Evolutionary conservation across 1,140 invertebrate species (phyloP), one percentile per base, ranked within the genome.

Genomic region (Leptinotarsa lineolata): DNA sequence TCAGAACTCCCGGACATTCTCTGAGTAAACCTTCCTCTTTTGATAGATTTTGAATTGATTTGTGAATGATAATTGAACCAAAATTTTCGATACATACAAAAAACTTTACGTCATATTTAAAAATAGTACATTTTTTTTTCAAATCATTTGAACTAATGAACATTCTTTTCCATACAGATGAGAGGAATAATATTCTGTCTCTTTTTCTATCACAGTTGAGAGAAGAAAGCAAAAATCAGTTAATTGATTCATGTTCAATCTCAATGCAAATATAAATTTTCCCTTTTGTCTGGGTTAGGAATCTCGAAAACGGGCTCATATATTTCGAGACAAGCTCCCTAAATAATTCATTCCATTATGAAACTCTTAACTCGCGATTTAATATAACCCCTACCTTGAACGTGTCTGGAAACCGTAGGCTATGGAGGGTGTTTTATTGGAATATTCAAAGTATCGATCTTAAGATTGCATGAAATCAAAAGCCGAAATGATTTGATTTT

Each of bases 321-420:
- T 78, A 78, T 78, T 72, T 78, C 72, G n/a, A 58, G 70, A 45
- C 65, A 68, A 71, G 74, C 72, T 74, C 64, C 70, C 72, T 78
- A 78, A 78, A 78, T 78, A 76, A 78, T 78, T 76, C 74, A 76
- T 76, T 78, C 74, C 76, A 76, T 78, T 78, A 78, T 76, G 76
- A 78, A 78, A 78, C 74, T 78, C 76, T 73, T 78, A 78, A 78
- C 63, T 74, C 58, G 44, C 74, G 76, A 78, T 78, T 78, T 74
- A 76, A 78, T 78, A 78, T 73, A 76, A 78, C 65, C 74, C 74
- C 46, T 71, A 68, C 18, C 75, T 64, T 72, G 30, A 76, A 69
- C 68, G 68, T 74, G 73, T 74, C 68, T 66, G 63, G 68, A 65
- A 74, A 65, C 73, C 68, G 22, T 22, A 60, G 68, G 68, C 73